Evolutionary conservation across 2,797 vertebrate genomes (phyloP), one percentile per base, ranked within the genome.

Genomic region (Xerus rutilus): DNA sequence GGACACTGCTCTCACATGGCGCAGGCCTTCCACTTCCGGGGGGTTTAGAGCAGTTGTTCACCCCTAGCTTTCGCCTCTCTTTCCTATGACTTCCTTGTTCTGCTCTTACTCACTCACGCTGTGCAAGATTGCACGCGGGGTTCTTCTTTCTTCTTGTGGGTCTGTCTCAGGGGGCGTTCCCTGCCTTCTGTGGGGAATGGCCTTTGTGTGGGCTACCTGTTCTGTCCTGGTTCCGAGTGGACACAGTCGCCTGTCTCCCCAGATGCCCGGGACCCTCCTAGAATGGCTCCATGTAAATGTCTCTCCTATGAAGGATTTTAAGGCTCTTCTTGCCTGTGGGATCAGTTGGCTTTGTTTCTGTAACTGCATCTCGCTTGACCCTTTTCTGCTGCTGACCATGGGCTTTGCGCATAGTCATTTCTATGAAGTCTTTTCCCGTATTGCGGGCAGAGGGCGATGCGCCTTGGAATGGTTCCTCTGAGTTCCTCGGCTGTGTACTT

Each of bases 391-490:
- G 0, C 28, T 18, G 43, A 8, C 10, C 3, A 23, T 11, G 49
- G 54, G 64, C 43, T 72, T n/a, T 30, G 35, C n/a, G 43, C 47
- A 32, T 30, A 3, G 0, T 9, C 69, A 12, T 28, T 21, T 91
- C 25, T 5, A 6, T 57, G 11, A 28, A 9, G 73, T 39, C 62
- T 64, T 39, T 39, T 49, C 7, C 0, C 6, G 0, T 9, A 0
- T 15, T 3, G 6, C 1, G 7, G 30, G 4, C 10, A 7, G 14
- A 25, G 8, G 3, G 6, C 0, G 52, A 1, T 12, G 0, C 0
- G 1, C 11, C 52, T 10, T 18, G 10, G 7, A 6, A 5, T 5
- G 0, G 5, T 5, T 52, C 10, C 3, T 14, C 70, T n/a, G 0
- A 0, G 14, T 15, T 23, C 10, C 30, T 12, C 0, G 45, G 2